Base-by-base conservation (phyloP, 1,140 invertebrate species). In the Leptopilina clavipes region DNA sequence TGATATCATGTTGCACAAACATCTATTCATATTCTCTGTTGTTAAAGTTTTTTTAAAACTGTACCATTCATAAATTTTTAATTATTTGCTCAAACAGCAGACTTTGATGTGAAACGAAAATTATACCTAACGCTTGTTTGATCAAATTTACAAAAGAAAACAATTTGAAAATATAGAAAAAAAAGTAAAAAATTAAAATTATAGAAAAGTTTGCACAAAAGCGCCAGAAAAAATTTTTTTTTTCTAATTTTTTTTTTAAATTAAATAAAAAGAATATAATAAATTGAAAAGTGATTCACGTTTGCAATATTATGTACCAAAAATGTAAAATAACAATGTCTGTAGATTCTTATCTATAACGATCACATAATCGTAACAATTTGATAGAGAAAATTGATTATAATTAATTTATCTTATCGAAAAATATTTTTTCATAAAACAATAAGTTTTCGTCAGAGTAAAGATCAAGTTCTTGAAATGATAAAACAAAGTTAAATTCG, bases 1-100 rank as follows among this genome's bases (percentile, higher is more conserved):
- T 65, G 59, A 65, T 65, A 65, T 65, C 59, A 65, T 65, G 59
- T 65, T 65, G 22, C 22, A 65, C 59, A 65, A 65, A 65, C 59
- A 65, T 65, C 59, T 65, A 65, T 65, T 65, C 59, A 65, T 65
- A n/a, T n/a, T n/a, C 18, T 59, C 59, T 65, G 3, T 65, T 31
- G 25, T 22, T 65, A 31, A 65, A 65, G 22, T 37, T 31, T 12
- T 11, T 65, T 37, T 31, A 25, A 12, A 52, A 52, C 14, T 17
- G 48, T 31, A 22, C 12, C 22, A 65, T 65, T 65, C 25, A 37
- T 65, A 65, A 31, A 65, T 65, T 65, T 25, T 65, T 5, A 3
- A 65, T 31, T 65, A 65, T 65, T 31, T 12, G 12, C 3, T 22
- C 19, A n/a, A 59, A 59, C 11, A 65, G 25, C 1, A 31, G 5